These are phyloP conservation scores for Aleiodes alternator DNA, from an alignment of 2,888 invertebrate genomes.

Conservation along the genomic window DNA sequence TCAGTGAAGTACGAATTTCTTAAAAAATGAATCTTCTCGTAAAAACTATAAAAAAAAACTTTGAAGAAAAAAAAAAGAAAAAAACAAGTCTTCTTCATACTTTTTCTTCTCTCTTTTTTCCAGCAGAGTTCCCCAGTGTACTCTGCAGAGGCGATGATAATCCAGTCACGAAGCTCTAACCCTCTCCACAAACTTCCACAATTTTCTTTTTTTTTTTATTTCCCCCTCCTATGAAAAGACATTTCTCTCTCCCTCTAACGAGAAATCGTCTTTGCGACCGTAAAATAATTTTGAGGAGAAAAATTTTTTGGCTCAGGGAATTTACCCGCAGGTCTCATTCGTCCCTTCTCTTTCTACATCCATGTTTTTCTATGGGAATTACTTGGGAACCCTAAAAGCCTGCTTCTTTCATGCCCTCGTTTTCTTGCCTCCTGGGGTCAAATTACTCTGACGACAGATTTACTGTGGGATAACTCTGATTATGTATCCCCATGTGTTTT, in stretches of 20 bases:
- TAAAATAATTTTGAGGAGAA: slow-evolving; percentile 61
- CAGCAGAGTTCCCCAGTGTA: slow-evolving; percentile 45
- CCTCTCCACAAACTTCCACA: slow-evolving; percentile 43
- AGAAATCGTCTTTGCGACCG: slow-evolving; percentile 53
- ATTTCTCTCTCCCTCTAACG: slow-evolving; percentile 45
- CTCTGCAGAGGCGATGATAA: slow-evolving; percentile 59
- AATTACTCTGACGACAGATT: slow-evolving; percentile 33
- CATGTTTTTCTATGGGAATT: slow-evolving; percentile 21
- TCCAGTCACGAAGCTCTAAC: slow-evolving; percentile 62
- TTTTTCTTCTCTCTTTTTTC: slow-evolving; percentile 28
- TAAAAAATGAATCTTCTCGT: too few relatives aligned
- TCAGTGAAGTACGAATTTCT: too few relatives aligned
- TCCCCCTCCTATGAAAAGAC: slow-evolving; percentile 49
- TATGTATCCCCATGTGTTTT: slow-evolving; percentile 13
- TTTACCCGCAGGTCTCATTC: slow-evolving; percentile 40
- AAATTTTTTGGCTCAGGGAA: slow-evolving; percentile 33
- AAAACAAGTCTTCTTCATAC: not conserved
- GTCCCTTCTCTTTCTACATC: not conserved
- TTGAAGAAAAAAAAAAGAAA: not conserved
- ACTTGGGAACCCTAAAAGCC: slow-evolving; percentile 30
- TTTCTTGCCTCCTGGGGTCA: slow-evolving; percentile 30
- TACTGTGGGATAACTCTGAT: slow-evolving; percentile 28
- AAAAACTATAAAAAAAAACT: too few relatives aligned
- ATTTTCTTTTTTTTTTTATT: slow-evolving; percentile 14
- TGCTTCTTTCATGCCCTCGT: slow-evolving; percentile 11